A percentile compares a stretch with the other conserved stretches of the same genome.
Evolutionary conservation across 2,888 invertebrate species (phyloP).

Genomic region (Tyria jacobaeae): DNA sequence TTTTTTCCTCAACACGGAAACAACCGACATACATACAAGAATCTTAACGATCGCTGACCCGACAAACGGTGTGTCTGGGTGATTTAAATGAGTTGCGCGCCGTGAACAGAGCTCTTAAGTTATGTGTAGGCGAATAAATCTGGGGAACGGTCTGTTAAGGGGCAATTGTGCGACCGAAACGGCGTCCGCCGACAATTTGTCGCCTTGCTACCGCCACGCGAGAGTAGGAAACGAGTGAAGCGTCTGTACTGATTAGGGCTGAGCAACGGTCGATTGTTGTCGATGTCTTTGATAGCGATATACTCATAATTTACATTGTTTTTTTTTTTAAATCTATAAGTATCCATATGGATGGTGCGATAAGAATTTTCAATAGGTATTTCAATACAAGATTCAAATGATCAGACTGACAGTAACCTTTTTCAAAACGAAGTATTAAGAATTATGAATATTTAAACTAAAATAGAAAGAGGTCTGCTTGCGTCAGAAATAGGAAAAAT

Average conservation of each 20-base stretch:
- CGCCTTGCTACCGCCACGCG: conserved; percentile 40
- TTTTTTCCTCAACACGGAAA: conserved; percentile 42
- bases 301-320: not conserved
- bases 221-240: conserved; percentile 47
- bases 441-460: too few species aligned
- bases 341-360: too few species aligned
- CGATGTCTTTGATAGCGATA: not conserved
- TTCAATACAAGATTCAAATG: too few species aligned
- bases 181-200: conserved; percentile 55
- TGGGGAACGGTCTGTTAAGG: conserved; percentile 54
- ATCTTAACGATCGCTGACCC: conserved; percentile 40
- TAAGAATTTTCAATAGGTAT: too few species aligned
- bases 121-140: conserved; percentile 61
- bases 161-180: conserved; percentile 61
- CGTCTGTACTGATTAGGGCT: conserved; percentile 37
- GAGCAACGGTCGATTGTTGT: conserved; percentile 4
- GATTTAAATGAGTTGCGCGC: conserved; percentile 50
- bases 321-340: too few species aligned
- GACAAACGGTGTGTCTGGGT: conserved; percentile 42
- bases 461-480: too few species aligned
- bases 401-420: too few species aligned
- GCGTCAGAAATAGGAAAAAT: too few species aligned
- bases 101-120: conserved; percentile 50
- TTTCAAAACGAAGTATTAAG: too few species aligned
- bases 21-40: conserved; percentile 38